A percentile compares a stretch with the other conserved stretches of the same genome.
Evolutionary conservation across 2,113 vertebrate species (phyloP).

Genomic region (Pseudorasbora parva): DNA sequence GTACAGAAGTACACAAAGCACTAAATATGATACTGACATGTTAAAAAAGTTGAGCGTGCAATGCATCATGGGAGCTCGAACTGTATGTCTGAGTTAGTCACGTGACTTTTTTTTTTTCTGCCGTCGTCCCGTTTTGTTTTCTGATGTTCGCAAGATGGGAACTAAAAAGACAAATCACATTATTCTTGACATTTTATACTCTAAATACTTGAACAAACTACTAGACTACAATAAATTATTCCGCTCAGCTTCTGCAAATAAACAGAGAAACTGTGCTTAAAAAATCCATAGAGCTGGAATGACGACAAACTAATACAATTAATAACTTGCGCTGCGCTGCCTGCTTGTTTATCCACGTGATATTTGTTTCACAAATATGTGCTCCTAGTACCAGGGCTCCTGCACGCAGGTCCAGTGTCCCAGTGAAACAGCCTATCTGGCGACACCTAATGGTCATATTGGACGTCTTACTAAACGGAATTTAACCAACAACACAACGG

Average conservation of each 20-base stretch:
- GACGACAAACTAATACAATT: background rate
- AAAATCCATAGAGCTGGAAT: background rate
- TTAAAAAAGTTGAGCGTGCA: background rate
- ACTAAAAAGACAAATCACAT: background rate
- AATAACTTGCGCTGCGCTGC: background rate
- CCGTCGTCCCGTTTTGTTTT: background rate
- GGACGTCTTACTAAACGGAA: background rate
- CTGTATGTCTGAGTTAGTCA: background rate
- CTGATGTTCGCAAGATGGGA: background rate
- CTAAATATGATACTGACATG: background rate
- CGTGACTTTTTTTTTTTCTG: background rate
- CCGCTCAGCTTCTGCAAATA: background rate
- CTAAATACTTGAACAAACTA: background rate
- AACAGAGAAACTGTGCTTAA: background rate
- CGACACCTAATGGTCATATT: background rate
- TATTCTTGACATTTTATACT: background rate
- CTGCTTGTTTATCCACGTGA: background rate
- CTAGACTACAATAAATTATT: background rate
- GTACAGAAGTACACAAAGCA: background rate
- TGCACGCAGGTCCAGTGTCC: background rate
- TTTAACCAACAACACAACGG: background rate
- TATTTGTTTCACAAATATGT: background rate
- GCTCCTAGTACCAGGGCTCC: background rate
- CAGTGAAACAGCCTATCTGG: background rate
- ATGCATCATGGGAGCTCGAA: constrained; percentile 62